phyloP scores from a whole-genome alignment of 2,113 vertebrate genomes.

The Oreochromis tanganicae region DNA sequence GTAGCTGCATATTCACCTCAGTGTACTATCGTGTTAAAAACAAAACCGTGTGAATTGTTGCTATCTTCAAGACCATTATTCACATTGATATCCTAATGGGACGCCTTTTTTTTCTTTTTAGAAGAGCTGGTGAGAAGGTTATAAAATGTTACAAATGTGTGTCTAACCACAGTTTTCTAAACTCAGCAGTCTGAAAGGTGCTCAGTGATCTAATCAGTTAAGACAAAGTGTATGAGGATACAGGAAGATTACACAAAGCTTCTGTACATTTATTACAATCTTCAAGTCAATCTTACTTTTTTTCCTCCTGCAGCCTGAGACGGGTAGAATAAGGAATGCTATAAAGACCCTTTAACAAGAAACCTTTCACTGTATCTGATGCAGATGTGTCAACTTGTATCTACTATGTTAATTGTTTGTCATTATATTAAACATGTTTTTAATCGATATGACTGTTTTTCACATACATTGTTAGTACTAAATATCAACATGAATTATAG shows the following conservation, averaged over 20 bases:
- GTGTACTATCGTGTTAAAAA: neutral
- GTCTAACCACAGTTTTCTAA: neutral
- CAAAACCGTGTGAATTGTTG: neutral
- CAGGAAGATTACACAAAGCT: neutral
- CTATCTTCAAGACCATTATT: neutral
- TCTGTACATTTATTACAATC: neutral
- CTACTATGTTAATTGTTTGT: neutral
- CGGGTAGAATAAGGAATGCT: neutral
- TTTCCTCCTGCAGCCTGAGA: neutral
- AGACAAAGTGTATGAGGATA: conserved; percentile 1
- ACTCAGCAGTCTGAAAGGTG: neutral
- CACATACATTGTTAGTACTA: neutral
- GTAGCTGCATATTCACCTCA: too few species aligned
- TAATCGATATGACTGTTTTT: neutral
- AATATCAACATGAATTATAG: neutral
- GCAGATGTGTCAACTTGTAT: neutral
- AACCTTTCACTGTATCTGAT: conserved; percentile 17
- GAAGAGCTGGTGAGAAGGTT: neutral
- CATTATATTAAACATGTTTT: neutral
- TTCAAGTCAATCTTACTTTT: neutral
- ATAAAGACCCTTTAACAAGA: neutral
- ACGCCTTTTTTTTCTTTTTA: too few species aligned
- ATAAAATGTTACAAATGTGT: neutral
- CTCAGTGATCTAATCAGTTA: neutral
- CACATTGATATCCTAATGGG: neutral